phyloP scores from a whole-genome alignment of 2,797 vertebrate genomes.

The Neopelma chrysocephalum region DNA sequence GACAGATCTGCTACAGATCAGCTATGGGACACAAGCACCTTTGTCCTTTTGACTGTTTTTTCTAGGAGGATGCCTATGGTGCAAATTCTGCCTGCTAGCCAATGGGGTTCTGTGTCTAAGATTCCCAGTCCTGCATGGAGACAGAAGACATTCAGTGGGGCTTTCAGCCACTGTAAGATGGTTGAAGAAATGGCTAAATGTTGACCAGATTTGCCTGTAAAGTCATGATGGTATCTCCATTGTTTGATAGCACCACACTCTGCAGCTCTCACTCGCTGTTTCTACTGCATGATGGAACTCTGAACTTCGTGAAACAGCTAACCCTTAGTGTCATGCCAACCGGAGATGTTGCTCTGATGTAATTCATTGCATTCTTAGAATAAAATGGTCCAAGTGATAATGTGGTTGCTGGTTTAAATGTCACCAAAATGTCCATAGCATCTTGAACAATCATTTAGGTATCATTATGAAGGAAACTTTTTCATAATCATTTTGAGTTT shows the following conservation, averaged over 20 bases:
- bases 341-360: background rate
- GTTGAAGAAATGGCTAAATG: background rate
- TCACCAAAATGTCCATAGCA: background rate
- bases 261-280: background rate
- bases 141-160: background rate
- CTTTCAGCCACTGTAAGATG: background rate
- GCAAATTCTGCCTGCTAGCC: background rate
- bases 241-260: background rate
- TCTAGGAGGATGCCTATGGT: background rate
- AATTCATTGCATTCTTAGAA: background rate
- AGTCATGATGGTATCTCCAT: background rate
- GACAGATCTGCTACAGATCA: background rate
- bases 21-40: background rate
- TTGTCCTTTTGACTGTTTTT: background rate
- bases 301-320: background rate
- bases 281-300: background rate
- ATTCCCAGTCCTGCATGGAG: background rate
- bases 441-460: background rate
- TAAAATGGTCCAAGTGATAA: background rate
- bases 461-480: background rate
- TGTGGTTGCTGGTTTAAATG: background rate
- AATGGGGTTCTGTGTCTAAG: rapidly evolving
- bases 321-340: background rate
- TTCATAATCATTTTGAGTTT: background rate
- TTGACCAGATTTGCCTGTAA: background rate